These are phyloP conservation scores for Oryzias javanicus DNA, from an alignment of 2,113 vertebrate species.

Conservation along the genomic window DNA sequence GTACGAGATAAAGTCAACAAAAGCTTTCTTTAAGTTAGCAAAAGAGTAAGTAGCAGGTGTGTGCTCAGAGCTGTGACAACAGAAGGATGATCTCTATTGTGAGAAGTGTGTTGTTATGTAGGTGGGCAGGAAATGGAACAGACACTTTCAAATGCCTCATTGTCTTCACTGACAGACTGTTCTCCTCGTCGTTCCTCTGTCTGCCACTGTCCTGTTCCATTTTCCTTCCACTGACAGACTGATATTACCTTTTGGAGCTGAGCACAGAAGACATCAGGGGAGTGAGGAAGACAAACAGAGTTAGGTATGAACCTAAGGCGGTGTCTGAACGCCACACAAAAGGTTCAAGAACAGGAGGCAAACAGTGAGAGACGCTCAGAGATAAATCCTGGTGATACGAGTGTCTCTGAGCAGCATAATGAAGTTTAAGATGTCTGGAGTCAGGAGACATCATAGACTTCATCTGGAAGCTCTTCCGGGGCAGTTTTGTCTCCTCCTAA, in stretches of 20 bases:
- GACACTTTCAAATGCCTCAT: constrained; percentile 22
- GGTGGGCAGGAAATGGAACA: constrained; percentile 29
- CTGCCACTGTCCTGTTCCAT: constrained; percentile 4
- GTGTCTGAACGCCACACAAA: too few relatives aligned
- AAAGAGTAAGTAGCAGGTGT: constrained; percentile 21
- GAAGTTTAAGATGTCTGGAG: too few relatives aligned
- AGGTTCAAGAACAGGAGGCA: too few relatives aligned
- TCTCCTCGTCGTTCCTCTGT: constrained; percentile 23
- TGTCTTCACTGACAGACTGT: constrained; percentile 14
- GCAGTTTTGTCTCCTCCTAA: too few relatives aligned
- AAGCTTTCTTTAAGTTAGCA: constrained; percentile 23
- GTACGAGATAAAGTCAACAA: constrained; percentile 33
- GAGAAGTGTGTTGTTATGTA: constrained; percentile 13
- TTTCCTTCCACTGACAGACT: constrained; percentile 36
- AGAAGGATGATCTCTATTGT: constrained; percentile 37
- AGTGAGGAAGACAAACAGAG: background rate
- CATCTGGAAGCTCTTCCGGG: too few relatives aligned
- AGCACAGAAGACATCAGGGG: too few relatives aligned
- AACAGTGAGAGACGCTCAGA: too few relatives aligned
- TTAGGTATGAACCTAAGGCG: too few relatives aligned
- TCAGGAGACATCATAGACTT: too few relatives aligned
- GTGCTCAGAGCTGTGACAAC: constrained; percentile 39
- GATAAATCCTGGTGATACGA: too few relatives aligned
- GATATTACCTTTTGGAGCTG: constrained; percentile 4
- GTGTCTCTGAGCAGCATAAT: too few relatives aligned